These are phyloP conservation scores for Rhadina sibilatrix DNA, from an alignment of 2,113 vertebrate species.

Conservation along the genomic window DNA sequence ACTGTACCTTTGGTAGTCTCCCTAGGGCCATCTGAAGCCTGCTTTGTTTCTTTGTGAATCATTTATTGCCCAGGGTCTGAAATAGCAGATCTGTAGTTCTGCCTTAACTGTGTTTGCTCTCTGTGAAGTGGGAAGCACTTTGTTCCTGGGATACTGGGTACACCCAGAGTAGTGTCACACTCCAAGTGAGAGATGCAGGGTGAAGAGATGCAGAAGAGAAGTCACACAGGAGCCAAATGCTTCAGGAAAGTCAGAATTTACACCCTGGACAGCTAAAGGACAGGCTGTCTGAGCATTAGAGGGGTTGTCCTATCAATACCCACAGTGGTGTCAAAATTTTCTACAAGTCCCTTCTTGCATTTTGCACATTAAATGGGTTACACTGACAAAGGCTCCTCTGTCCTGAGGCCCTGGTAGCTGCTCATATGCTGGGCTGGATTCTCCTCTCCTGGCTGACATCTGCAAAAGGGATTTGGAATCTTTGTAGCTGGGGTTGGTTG, in stretches of 20 bases:
- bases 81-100: not conserved
- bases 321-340: rapidly evolving
- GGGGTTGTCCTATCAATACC: not conserved
- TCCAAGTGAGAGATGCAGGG: not conserved
- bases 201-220: not conserved
- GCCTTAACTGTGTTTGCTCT: not conserved
- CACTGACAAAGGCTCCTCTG: not conserved
- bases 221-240: not conserved
- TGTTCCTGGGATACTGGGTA: not conserved
- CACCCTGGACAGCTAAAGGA: not conserved
- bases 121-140: not conserved
- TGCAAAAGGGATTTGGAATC: not conserved
- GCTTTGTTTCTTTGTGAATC: not conserved
- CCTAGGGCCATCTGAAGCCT: not conserved
- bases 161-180: rapidly evolving
- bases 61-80: not conserved
- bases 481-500: not conserved
- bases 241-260: not conserved
- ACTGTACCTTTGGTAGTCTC: not conserved
- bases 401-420: not conserved
- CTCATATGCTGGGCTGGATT: not conserved
- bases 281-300: not conserved
- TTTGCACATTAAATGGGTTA: not conserved
- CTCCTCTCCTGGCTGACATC: not conserved
- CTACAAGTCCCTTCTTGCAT: not conserved